Evolutionary conservation across 2,888 invertebrate genomes (phyloP).

Genomic region (Syritta pipiens): DNA sequence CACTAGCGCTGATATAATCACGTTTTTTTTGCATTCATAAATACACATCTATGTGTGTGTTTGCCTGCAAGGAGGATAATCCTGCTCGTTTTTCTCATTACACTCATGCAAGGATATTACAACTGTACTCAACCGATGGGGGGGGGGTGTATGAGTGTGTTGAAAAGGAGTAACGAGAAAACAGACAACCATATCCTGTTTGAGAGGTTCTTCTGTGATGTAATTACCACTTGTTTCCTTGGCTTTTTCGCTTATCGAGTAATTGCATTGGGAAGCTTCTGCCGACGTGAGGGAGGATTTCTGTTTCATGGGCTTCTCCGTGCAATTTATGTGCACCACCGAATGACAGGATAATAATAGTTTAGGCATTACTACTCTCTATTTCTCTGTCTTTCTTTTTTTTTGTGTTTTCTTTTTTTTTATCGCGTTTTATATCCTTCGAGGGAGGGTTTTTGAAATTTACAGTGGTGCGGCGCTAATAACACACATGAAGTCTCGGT

Average conservation of each 20-base stretch:
- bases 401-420: too few species aligned
- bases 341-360: constrained; percentile 69
- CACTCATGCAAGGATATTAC: constrained; percentile 36
- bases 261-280: constrained; percentile 56
- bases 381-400: too few species aligned
- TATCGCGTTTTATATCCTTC: too few species aligned
- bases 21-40: constrained; percentile 57
- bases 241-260: constrained; percentile 60
- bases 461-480: constrained; percentile 39
- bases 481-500: constrained; percentile 2
- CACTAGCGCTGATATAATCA: constrained; percentile 50
- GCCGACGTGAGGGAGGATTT: background rate
- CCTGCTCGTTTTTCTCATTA: constrained; percentile 35
- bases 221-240: constrained; percentile 68
- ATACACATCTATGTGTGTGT: too few species aligned
- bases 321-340: constrained; percentile 52
- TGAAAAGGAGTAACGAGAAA: constrained; percentile 20
- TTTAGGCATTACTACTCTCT: constrained; percentile 57
- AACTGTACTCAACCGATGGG: background rate
- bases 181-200: constrained; percentile 62
- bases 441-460: constrained; percentile 25
- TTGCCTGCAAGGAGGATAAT: constrained; percentile 49
- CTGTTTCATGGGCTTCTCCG: constrained; percentile 58
- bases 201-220: constrained; percentile 63
- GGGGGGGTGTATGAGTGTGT: background rate